Conservation (phyloP, 1,140 invertebrate genomes). For the Camponotus vicinus region DNA sequence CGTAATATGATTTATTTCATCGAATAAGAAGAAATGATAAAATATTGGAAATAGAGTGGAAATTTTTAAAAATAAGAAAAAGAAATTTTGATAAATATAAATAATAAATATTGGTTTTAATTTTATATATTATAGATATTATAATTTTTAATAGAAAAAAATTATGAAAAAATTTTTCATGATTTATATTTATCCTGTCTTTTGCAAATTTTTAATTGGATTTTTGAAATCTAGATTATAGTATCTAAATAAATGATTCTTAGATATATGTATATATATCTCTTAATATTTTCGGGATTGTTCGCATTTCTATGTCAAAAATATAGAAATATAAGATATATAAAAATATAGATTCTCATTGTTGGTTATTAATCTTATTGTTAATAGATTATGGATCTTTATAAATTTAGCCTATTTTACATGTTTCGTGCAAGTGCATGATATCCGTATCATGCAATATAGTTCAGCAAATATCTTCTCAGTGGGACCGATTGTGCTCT, state of each 20-base stretch:
- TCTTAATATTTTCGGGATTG: too few relatives aligned
- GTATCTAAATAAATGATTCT: too few relatives aligned
- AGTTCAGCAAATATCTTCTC: conserved; percentile 58
- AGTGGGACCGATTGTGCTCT: conserved; percentile 43
- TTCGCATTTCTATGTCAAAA: too few relatives aligned
- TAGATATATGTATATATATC: too few relatives aligned
- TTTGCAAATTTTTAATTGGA: background rate
- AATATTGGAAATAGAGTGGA: background rate
- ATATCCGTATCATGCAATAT: background rate
- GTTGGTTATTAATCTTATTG: background rate
- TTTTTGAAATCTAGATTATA: background rate
- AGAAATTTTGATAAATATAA: background rate
- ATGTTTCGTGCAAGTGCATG: background rate
- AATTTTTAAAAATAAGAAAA: background rate
- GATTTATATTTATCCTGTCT: background rate
- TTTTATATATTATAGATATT: background rate
- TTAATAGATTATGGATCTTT: conserved; percentile 58
- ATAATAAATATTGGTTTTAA: too few relatives aligned
- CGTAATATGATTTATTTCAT: background rate
- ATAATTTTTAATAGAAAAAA: background rate
- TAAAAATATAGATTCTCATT: too few relatives aligned
- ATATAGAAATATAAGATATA: too few relatives aligned
- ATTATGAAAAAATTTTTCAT: background rate
- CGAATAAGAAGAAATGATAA: background rate
- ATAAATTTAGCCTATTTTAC: conserved; percentile 67